These are phyloP conservation scores for Channallabes apus DNA, from an alignment of 2,797 vertebrate species.

Conservation along the genomic window DNA sequence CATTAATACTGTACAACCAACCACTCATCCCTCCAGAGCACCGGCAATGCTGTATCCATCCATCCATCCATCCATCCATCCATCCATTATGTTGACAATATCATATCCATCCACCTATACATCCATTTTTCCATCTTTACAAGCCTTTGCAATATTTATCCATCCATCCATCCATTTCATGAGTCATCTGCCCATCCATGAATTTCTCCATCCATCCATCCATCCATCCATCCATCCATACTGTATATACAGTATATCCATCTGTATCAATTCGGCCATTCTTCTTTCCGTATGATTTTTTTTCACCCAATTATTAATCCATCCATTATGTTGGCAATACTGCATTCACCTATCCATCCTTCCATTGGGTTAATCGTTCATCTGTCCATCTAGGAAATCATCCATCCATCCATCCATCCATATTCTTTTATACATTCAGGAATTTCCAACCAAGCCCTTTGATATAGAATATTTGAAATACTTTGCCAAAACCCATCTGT, in stretches of 20 bases:
- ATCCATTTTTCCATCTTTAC: not conserved
- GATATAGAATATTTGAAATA: not conserved
- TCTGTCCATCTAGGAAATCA: not conserved
- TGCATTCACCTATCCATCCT: not conserved
- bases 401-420: not conserved
- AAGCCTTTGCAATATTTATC: not conserved
- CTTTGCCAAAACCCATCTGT: not conserved
- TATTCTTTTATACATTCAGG: not conserved
- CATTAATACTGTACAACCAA: not conserved
- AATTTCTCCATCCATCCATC: not conserved
- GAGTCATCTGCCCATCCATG: not conserved
- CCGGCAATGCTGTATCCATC: not conserved
- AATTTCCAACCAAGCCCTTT: not conserved
- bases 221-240: not conserved
- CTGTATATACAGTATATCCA: not conserved
- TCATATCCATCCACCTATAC: not conserved
- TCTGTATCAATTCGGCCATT: not conserved
- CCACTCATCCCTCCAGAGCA: not conserved
- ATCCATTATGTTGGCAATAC: not conserved
- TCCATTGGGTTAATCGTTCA: not conserved
- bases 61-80: not conserved
- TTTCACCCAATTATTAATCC: not conserved
- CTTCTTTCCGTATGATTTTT: not conserved
- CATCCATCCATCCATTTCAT: too few species aligned
- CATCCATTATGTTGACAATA: not conserved